Evolutionary conservation across 2,797 vertebrate genomes (phyloP).

Genomic region (Xenopus petersii): DNA sequence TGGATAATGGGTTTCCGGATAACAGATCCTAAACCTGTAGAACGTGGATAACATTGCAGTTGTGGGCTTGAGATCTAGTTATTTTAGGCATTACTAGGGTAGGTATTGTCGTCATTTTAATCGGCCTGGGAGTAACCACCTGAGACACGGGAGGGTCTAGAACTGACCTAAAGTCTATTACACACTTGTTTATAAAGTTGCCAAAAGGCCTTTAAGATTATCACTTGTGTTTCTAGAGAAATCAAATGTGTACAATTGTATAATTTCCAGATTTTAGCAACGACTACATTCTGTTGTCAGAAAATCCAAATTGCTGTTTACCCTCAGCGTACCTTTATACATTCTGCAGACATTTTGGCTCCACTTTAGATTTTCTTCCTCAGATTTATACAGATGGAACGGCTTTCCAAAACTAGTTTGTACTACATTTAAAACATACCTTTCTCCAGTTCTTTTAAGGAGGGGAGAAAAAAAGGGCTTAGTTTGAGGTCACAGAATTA

Average conservation of each 20-base stretch:
- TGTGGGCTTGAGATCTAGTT: too few relatives aligned
- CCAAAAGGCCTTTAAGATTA: slow-evolving; percentile 12
- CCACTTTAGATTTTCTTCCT: slow-evolving; percentile 31
- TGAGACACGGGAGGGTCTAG: too few relatives aligned
- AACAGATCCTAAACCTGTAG: too few relatives aligned
- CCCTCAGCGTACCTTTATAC: slow-evolving; percentile 22
- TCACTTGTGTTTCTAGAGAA: slow-evolving; percentile 23
- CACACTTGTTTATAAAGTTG: too few relatives aligned
- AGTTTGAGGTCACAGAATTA: slow-evolving; percentile 31
- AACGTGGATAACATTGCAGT: too few relatives aligned
- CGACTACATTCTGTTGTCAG: slow-evolving; percentile 14
- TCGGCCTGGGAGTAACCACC: too few relatives aligned
- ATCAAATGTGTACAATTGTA: slow-evolving; percentile 5
- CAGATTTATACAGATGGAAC: slow-evolving; percentile 17
- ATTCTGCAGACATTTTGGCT: slow-evolving; percentile 41
- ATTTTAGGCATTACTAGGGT: too few relatives aligned
- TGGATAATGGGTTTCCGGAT: too few relatives aligned
- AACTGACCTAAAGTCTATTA: too few relatives aligned
- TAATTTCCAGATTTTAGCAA: not conserved
- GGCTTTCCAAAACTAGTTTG: slow-evolving; percentile 32
- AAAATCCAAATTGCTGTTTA: slow-evolving; percentile 12
- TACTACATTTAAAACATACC: slow-evolving; percentile 37
- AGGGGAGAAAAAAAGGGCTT: slow-evolving; percentile 9
- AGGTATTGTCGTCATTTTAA: too few relatives aligned
- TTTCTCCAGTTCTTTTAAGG: slow-evolving; percentile 13